Conservation (phyloP, 2,888 invertebrate species). For the Flabesymbios commensalis region DNA sequence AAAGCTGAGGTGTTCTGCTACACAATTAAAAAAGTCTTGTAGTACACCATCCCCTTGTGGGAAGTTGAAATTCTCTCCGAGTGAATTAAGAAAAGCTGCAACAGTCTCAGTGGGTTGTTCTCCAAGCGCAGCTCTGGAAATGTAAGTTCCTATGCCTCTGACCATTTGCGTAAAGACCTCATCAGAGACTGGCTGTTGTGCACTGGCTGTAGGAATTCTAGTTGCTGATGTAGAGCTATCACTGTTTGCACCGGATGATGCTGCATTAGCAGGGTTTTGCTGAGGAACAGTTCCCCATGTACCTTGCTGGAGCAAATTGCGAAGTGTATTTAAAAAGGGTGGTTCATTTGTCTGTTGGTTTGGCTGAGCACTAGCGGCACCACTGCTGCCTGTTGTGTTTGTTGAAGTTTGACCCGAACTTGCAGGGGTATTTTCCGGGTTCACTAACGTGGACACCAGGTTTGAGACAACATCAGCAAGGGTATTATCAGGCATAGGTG, state of each 20-base stretch:
- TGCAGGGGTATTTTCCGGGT: too few relatives aligned
- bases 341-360: too few relatives aligned
- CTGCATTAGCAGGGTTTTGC: too few relatives aligned
- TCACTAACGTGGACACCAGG: too few relatives aligned
- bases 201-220: slow-evolving; percentile 61
- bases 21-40: slow-evolving; percentile 12
- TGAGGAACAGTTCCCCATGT: too few relatives aligned
- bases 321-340: too few relatives aligned
- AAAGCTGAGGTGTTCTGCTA: slow-evolving; percentile 59
- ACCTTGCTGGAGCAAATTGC: too few relatives aligned
- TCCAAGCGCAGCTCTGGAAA: slow-evolving; percentile 46
- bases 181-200: slow-evolving; percentile 37
- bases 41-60: slow-evolving; percentile 46
- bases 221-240: slow-evolving; percentile 52
- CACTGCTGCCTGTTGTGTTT: too few relatives aligned
- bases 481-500: too few relatives aligned
- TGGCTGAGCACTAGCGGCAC: too few relatives aligned
- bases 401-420: too few relatives aligned
- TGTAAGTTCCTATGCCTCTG: slow-evolving; percentile 43
- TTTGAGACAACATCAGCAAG: too few relatives aligned
- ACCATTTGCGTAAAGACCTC: slow-evolving; percentile 50
- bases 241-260: background rate
- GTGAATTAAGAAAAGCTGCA: slow-evolving; percentile 42
- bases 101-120: slow-evolving; percentile 44
- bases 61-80: slow-evolving; percentile 44